Evolutionary conservation across 2,888 invertebrate genomes (phyloP), one percentile per base, ranked within the genome.

Genomic region (Caenorhabditis parvicauda): DNA sequence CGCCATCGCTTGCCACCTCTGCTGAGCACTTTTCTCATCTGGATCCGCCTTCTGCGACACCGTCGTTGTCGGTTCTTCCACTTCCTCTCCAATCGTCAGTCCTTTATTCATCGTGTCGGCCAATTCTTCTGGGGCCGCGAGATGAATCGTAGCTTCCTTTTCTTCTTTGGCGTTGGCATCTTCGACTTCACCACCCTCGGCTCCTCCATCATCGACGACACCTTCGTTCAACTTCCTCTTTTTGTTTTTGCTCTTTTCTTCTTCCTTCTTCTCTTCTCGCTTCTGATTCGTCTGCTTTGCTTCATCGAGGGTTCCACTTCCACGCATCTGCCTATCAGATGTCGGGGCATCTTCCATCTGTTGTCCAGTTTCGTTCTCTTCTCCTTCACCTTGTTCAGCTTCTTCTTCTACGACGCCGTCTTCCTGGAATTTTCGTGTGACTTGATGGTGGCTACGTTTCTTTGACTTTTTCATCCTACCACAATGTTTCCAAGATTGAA

Each of bases 301-400:
- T 44, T 77, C 74, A 45, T 78, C 78, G 50, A 77, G 49, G 2
- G 74, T 71, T 14, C 76, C 74, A 19, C 62, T 57, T 32, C 74
- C 73, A 27, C 58, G 54, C 61, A 67, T 63, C 58, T 70, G 63
- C 37, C 59, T 41, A 29, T 60, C 50, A 17, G 63, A 64, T 7
- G 61, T 46, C 41, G 59, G 51, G 6, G 65, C 56, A 29, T 65
- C 58, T 42, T 67, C 70, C 57, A 62, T 59, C 47, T 64, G 69
- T 41, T 70, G 54, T 41, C 66, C 73, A 0, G 54, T 42, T 14
- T 73, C 68, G 28, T 71, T 59, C 37, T 69, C 67, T 17, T 70
- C 69, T 38, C 68, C 68, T 46, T 66, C 61, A 28, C 64, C 68
- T 53, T 59, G 59, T 43, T 65, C 67, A 14, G 65, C 64, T 14